Evolutionary conservation across 2,797 vertebrate species (phyloP).

Genomic region (Scleropages formosus): DNA sequence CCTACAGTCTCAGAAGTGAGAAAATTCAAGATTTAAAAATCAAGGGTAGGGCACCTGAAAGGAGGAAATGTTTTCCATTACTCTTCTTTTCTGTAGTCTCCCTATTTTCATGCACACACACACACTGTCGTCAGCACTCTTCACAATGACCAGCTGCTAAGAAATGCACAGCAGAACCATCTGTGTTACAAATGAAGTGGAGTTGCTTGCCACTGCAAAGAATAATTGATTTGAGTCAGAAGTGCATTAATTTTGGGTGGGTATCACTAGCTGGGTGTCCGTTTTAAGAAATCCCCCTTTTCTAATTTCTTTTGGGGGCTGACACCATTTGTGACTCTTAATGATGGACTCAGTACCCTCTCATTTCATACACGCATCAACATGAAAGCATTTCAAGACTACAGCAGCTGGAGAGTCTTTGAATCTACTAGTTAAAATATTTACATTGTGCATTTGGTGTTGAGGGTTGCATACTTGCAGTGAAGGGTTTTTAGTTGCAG

Average conservation of each 20-base stretch:
- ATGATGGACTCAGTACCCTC: too few species aligned
- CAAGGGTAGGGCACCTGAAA: slow-evolving; percentile 52
- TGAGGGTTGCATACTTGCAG: too few species aligned
- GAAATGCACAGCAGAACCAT: slow-evolving; percentile 72
- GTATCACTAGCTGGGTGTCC: too few species aligned
- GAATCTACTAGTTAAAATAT: too few species aligned
- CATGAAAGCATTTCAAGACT: too few species aligned
- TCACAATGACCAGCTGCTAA: slow-evolving; percentile 62
- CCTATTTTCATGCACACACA: slow-evolving; percentile 50
- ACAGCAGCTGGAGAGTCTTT: too few species aligned
- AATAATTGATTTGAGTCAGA: neutral
- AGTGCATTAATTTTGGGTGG: neutral
- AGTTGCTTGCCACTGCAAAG: neutral
- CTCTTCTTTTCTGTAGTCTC: slow-evolving; percentile 38
- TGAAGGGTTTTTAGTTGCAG: too few species aligned
- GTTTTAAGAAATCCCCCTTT: too few species aligned
- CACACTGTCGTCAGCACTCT: slow-evolving; percentile 55
- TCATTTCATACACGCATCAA: too few species aligned
- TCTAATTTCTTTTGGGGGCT: too few species aligned
- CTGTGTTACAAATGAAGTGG: slow-evolving; percentile 69
- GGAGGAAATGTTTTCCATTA: slow-evolving; percentile 66
- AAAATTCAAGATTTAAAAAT: slow-evolving; percentile 53
- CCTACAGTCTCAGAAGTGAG: slow-evolving; percentile 31
- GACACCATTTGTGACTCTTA: too few species aligned
- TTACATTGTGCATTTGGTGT: too few species aligned